Base-by-base conservation (phyloP, 2,797 vertebrate genomes). In the Mycteria americana region DNA sequence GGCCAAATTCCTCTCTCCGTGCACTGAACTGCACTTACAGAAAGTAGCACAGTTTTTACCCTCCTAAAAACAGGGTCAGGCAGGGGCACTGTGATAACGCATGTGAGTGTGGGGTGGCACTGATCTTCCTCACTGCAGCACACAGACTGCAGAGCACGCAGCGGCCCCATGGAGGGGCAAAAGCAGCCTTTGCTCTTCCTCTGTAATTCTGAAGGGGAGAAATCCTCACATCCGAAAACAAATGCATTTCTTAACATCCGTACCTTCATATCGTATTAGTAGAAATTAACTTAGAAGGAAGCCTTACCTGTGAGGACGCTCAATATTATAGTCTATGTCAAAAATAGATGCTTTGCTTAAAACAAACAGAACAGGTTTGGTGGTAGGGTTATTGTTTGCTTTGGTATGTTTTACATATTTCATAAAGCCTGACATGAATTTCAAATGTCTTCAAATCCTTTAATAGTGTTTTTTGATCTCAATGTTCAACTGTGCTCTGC, bases 51-150 rank as follows among this genome's bases (percentile, higher is more conserved):
- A 33, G 23, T 3, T 69, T 73, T 56, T 63, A 60, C 35, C 0
- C 1, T 79, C 46, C 31, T 75, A 56, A 80, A 89, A 77, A 1
- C 43, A 64, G 56, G 75, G 85, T 91, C 84, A 91, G 15, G 19
- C 0, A 5, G 23, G 81, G 87, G 31, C 6, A 1, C 4, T 2
- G 35, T 17, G 60, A 59, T 30, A 59, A 74, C 2, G 2, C 3
- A 0, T 10, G 30, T 43, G 45, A 75, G 33, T 23, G 13, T 69
- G 33, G 33, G 41, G 9, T 60, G 37, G 31, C 56, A 45, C 31
- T 51, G 28, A 43, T 89, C 18, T 59, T 48, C 16, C 16, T 13
- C 22, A 15, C 31, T 24, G 41, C 2, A 2, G 23, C 33, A 24
- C 51, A 63, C 9, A 35, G 11, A n/a, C 30, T 50, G 18, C 41